Evolutionary conservation across 2,797 vertebrate genomes (phyloP).

Genomic region (Nasua narica): DNA sequence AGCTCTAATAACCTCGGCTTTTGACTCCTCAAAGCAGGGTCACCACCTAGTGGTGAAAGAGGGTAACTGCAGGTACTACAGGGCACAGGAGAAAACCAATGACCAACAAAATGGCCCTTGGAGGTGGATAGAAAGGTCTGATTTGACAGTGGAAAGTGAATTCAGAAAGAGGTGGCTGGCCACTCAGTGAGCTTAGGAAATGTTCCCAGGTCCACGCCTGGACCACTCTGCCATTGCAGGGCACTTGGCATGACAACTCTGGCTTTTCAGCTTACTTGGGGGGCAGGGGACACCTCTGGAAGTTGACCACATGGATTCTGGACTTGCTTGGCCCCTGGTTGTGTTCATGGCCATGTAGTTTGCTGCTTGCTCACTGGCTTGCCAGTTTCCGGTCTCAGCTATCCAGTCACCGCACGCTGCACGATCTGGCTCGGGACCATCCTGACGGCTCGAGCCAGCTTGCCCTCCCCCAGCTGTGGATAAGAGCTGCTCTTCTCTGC

Average conservation of each 20-base stretch:
- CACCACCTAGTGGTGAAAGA: conserved; percentile 38
- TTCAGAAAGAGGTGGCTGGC: neutral
- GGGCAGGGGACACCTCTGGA: neutral
- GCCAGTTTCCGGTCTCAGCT: neutral
- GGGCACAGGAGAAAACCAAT: neutral
- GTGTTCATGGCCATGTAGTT: neutral
- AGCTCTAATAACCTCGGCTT: neutral
- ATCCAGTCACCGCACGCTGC: neutral
- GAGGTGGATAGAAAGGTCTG: neutral
- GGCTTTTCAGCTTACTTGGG: neutral
- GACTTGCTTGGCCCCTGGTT: neutral
- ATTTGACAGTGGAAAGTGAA: neutral
- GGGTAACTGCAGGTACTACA: conserved; percentile 14
- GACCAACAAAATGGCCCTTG: neutral
- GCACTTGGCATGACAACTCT: neutral
- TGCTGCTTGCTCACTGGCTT: neutral
- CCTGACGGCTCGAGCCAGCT: neutral
- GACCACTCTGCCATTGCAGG: neutral
- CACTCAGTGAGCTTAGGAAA: neutral
- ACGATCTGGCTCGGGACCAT: neutral
- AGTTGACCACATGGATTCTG: neutral
- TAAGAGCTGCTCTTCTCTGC: neutral
- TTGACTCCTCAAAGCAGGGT: conserved; percentile 25
- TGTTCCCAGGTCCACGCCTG: neutral
- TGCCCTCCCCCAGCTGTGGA: neutral